Base-by-base conservation (phyloP, 1,140 invertebrate species). In the Archivesica marissinica region DNA sequence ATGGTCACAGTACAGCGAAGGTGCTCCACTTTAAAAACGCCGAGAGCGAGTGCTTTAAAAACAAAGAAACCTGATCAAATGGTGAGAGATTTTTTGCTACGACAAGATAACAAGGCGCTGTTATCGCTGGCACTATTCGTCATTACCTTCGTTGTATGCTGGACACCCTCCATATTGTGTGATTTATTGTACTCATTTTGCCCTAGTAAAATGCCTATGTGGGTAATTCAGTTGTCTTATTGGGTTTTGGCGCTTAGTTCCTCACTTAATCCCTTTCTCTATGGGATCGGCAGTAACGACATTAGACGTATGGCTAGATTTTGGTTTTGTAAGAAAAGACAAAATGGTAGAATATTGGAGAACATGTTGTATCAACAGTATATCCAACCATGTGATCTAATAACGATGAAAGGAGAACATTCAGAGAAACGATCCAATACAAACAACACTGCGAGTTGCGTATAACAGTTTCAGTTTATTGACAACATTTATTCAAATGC, bases 211-310 rank as follows among this genome's bases (percentile, higher is more conserved):
- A 70, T 92, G 28, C 87, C 89, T n/a, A 35, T 52, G 15, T 89
- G 88, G 83, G 7, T 85, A 13, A 56, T 86, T 15, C 74, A 86
- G 11, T 50, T 91, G 25, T 64, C 87, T 1, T 87, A 89, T 50
- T 92, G 91, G 87, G 78, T 92, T 17, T 50, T 89, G n/a, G 81
- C 90, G 0, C 59, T 82, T 39, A 92, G 91, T 76, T 88, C 92
- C 0, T 87, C 88, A 1, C 83, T 92, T 4, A 92, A 92, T 52
- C 92, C 92, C 0, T 90, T 92, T 56, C 78, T 92, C n/a, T 92
- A 92, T 79, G 90, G 90, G 35, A 70, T 92, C 15, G 88, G 91
- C n/a, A 92, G 91, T 78, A 81, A 76, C 3, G 91, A 91, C 82
- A 90, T 92, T 59, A 83, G 89, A 23, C 87, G 89, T 66, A 86